Evolutionary conservation across 1,140 invertebrate genomes (phyloP), one percentile per base, ranked within the genome.

Genomic region (Pygmarrhopalites habei): DNA sequence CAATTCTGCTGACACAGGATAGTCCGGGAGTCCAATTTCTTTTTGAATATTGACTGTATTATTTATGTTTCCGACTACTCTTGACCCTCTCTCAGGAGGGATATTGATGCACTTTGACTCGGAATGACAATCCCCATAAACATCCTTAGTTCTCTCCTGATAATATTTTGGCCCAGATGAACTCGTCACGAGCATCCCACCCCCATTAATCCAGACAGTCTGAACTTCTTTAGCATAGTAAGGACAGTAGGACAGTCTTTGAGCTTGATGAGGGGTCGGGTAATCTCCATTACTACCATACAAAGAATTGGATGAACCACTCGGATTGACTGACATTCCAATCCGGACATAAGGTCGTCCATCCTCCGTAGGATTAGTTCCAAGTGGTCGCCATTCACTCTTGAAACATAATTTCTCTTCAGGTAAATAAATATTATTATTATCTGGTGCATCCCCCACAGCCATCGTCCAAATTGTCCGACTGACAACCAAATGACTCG

Each of bases 391-490:
- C 51, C 51, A 55, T 21, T 55, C 51, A 32, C 51, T 55, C 10
- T 26, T 21, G 29, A 29, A 55, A 32, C 51, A 55, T 17, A 28
- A 4, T 23, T 32, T 10, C 21, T 55, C 51, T 21, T 7, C 4
- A 21, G 51, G 51, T 10, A 55, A 21, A 23, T 55, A 55, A 5
- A 55, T 19, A 55, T 55, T 55, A n/a, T n/a, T n/a, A n/a, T n/a
- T n/a, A 5, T 32, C 7, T 12, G 51, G 25, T 10, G 10, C 21
- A 28, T 29, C 26, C 7, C 51, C 51, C 4, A 21, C 29, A 28
- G 29, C 51, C 14, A 55, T 29, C 14, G 51, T 55, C 51, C 51
- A 55, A 28, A 55, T 32, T 10, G 14, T 28, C 15, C 23, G 26
- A 17, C 51, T 32, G 5, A 21, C 26, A 28, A 55, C 29, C 14